Percentiles rank a stretch among this genome's conserved stretches.
phyloP scores from a whole-genome alignment of 2,113 vertebrate species.

The Micronycteris hirsuta region DNA sequence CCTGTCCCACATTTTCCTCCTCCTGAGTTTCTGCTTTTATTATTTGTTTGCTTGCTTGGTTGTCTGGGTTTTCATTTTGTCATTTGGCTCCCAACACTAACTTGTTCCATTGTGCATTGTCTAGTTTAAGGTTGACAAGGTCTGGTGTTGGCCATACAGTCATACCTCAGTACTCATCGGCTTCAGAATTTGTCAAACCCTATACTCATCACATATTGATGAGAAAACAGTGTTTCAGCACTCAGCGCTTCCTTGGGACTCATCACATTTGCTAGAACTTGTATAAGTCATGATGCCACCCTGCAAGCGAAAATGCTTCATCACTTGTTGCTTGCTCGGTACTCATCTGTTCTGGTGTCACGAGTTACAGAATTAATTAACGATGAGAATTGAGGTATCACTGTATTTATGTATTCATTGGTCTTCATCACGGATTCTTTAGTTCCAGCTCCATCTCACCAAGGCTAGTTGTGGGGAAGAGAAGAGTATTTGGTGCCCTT shows the following conservation, averaged over 20 bases:
- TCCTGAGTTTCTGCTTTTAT: not conserved
- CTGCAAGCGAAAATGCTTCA: no score
- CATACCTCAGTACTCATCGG: no score
- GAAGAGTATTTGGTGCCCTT: fast-evolving
- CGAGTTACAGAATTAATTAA: no score
- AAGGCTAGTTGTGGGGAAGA: not conserved
- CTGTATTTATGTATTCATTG: not conserved
- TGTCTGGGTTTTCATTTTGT: not conserved
- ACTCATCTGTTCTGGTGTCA: no score
- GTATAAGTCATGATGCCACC: no score
- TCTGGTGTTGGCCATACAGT: not conserved
- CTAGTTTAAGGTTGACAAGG: not conserved
- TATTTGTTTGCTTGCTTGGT: not conserved
- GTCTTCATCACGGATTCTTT: not conserved
- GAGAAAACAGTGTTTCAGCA: no score
- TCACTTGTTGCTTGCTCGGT: no score
- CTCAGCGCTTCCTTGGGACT: no score
- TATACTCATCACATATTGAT: no score
- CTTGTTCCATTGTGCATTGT: not conserved
- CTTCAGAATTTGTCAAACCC: no score
- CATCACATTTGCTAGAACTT: no score
- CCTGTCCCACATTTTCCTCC: not conserved
- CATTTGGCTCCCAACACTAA: not conserved
- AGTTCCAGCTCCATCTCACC: not conserved
- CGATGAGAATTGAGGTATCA: no score